Percentiles rank a stretch among this genome's conserved stretches.
Evolutionary conservation across 2,797 vertebrate genomes (phyloP).

Genomic region (Coreius guichenoti): DNA sequence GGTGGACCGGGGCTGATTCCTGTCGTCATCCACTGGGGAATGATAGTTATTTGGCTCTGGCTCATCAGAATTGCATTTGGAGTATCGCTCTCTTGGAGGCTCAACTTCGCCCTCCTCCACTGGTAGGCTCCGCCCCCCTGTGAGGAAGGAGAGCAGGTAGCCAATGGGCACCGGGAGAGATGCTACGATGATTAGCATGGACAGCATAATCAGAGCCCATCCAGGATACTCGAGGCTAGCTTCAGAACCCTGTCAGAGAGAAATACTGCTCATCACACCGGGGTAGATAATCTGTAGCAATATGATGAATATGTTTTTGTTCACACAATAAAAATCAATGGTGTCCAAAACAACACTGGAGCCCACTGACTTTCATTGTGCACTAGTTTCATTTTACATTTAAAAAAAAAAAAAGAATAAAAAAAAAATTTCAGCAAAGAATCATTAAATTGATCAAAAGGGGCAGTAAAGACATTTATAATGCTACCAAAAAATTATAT

Average conservation of each 20-base stretch:
- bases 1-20: constrained; percentile 52
- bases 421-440: not conserved
- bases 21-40: constrained; percentile 56
- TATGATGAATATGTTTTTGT: not conserved
- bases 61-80: constrained; percentile 76
- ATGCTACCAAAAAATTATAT: not conserved
- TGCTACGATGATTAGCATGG: constrained; percentile 77
- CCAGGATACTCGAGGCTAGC: constrained; percentile 75
- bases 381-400: not conserved
- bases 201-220: constrained; percentile 77
- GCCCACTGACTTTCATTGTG: not conserved
- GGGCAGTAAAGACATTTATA: not conserved
- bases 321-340: not conserved
- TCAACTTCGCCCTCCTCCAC: constrained; percentile 57
- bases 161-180: constrained; percentile 79
- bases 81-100: constrained; percentile 72
- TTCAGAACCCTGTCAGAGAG: constrained; percentile 76
- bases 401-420: too few relatives aligned
- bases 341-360: not conserved
- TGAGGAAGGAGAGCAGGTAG: constrained; percentile 69
- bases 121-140: not conserved
- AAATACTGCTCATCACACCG: not conserved
- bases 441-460: not conserved
- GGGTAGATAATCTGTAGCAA: not conserved
- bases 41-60: constrained; percentile 62